Base-by-base conservation (phyloP, 2,888 invertebrate species). In the Pristionchus japonicus region DNA sequence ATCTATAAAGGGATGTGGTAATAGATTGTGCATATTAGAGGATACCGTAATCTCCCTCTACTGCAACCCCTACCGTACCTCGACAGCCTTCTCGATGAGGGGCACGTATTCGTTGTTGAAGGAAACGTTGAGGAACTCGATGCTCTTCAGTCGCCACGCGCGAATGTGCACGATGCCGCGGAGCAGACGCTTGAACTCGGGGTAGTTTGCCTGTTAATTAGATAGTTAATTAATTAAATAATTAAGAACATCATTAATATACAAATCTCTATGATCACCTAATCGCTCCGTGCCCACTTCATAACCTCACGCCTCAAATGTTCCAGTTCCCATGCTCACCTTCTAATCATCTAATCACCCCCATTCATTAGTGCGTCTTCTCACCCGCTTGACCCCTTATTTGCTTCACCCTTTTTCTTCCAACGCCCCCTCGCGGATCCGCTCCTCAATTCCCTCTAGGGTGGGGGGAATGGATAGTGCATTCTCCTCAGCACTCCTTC, bases 111-210 rank as follows among this genome's bases (percentile, higher is more conserved):
- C 89, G 88, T 91, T 91, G 57, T 90, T 88, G 88, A 92, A 92
- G 34, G 90, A 91, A 40, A 92, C 91, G 89, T 92, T 91, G 49
- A 92, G 90, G 87, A 92, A 92, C 61, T 92, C 92, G 80, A 92
- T 91, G 74, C 91, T 91, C 87, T 90, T 91, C n/a, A 92, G 90
- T 15, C 90, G 86, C 92, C 92, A 92, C 47, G 91, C 92, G 0
- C 91, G 89, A 27, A 92, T 91, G 84, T 92, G 92, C 0, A 92
- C 91, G 88, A 89, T 90, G 27, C 91, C 91, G 52, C 91, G 88
- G 20, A 91, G 87, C 57, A 91, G 90, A 67, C 91, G 88, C 20
- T 87, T 89, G 88, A 90, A 91, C 84, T 89, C 89, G 17, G 90
- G 90, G 87, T 91, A 91, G 83, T 91, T 91, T 3, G 91, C 91